A percentile compares a stretch with the other conserved stretches of the same genome.
These are phyloP conservation scores for Steinernema khuongi DNA, from an alignment of 1,140 invertebrate species.

Conservation along the genomic window DNA sequence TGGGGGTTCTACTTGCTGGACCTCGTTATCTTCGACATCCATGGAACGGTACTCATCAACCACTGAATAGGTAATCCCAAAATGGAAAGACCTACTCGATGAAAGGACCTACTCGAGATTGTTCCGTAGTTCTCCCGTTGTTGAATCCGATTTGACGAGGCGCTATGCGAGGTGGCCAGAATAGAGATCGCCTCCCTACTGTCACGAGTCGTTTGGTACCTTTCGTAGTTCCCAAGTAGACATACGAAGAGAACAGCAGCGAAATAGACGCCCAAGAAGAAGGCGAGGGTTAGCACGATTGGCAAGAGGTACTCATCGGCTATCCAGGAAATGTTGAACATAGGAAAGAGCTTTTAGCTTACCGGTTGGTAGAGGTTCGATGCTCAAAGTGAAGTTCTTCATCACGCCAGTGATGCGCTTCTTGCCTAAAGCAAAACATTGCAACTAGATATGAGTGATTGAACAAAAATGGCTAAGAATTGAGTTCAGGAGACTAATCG, in stretches of 20 bases:
- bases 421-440: constrained; percentile 21
- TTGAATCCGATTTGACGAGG: neutral
- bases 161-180: neutral
- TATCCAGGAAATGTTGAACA: neutral
- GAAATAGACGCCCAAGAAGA: constrained; percentile 19
- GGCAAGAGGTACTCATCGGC: constrained; percentile 9
- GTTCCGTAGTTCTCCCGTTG: constrained; percentile 5
- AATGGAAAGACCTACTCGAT: neutral
- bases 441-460: neutral
- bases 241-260: constrained; percentile 21
- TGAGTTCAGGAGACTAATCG: no score
- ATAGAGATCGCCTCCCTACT: neutral
- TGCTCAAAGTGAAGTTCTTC: constrained; percentile 64
- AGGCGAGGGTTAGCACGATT: constrained; percentile 4
- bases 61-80: neutral
- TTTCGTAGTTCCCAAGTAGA: constrained; percentile 61
- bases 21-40: neutral
- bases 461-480: constrained; percentile 11
- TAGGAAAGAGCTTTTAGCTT: constrained; percentile 25
- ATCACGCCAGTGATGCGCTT: constrained; percentile 42
- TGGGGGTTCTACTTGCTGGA: neutral
- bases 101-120: neutral
- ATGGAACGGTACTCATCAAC: neutral
- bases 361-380: constrained; percentile 47
- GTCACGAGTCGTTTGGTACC: neutral